phyloP scores from a whole-genome alignment of 2,113 vertebrate genomes.

The Oryzias woworae region DNA sequence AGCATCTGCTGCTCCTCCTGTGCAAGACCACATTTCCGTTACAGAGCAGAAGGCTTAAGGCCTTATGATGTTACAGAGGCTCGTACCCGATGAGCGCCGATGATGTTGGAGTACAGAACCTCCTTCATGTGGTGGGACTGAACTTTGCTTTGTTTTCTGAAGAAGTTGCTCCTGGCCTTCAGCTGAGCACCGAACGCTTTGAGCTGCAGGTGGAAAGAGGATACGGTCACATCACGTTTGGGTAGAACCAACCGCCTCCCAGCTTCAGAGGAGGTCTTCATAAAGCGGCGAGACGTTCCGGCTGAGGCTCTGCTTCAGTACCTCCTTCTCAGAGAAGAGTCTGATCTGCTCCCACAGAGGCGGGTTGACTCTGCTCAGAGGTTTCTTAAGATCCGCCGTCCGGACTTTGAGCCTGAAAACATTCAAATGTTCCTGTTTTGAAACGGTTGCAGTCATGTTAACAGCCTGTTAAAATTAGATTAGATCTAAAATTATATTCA shows the following conservation, averaged over 20 bases:
- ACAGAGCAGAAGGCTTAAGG: background rate
- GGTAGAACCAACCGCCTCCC: no score
- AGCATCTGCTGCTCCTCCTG: constrained; percentile 68
- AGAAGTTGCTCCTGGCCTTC: constrained; percentile 70
- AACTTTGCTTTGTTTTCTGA: constrained; percentile 71
- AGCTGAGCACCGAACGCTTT: constrained; percentile 68
- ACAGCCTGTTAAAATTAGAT: no score
- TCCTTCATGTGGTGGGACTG: constrained; percentile 74
- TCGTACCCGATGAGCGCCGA: constrained; percentile 60
- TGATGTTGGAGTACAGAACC: constrained; percentile 62
- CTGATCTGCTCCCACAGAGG: constrained; percentile 65
- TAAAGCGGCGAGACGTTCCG: background rate
- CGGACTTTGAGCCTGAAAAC: constrained; percentile 65
- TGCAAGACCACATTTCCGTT: background rate
- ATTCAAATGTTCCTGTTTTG: background rate
- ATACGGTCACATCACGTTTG: background rate
- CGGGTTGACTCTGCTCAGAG: constrained; percentile 64
- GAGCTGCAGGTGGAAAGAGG: constrained; percentile 51
- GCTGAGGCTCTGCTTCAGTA: constrained; percentile 19
- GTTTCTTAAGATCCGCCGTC: constrained; percentile 65
- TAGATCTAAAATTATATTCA: no score
- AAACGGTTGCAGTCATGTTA: no score
- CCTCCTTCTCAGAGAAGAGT: constrained; percentile 67
- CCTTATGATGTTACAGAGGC: background rate
- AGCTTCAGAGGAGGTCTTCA: background rate